Evolutionary conservation across 2,888 invertebrate genomes (phyloP).

Genomic region (Maniola hyperantus): DNA sequence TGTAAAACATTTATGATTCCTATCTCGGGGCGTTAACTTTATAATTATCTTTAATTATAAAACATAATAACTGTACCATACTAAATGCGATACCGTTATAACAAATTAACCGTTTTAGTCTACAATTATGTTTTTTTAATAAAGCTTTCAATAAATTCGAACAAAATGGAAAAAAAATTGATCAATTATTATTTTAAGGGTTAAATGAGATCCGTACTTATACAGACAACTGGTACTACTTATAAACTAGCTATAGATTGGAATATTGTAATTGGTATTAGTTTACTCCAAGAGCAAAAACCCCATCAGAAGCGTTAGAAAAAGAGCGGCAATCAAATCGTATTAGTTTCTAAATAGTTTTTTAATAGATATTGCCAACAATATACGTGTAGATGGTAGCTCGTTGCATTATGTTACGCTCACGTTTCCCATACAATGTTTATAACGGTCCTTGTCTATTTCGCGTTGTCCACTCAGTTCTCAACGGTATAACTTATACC

Average conservation of each 20-base stretch:
- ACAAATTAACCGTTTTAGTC: constrained; percentile 36
- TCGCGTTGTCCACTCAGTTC: constrained; percentile 55
- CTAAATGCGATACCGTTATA: constrained; percentile 48
- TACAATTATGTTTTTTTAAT: constrained; percentile 10
- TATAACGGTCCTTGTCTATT: constrained; percentile 62
- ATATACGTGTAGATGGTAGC: constrained; percentile 56
- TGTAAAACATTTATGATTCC: constrained; percentile 57
- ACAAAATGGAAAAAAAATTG: not conserved
- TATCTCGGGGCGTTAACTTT: constrained; percentile 59
- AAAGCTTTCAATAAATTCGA: constrained; percentile 10
- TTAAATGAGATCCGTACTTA: constrained; percentile 28
- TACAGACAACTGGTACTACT: constrained; percentile 1
- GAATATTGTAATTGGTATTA: constrained; percentile 29
- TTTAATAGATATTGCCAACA: constrained; percentile 49
- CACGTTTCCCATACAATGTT: constrained; percentile 68
- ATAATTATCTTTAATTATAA: constrained; percentile 59
- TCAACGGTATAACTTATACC: constrained; percentile 66
- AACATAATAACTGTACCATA: constrained; percentile 23
- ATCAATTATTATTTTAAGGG: constrained; percentile 20
- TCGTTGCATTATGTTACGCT: constrained; percentile 58
- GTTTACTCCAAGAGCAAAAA: constrained; percentile 39
- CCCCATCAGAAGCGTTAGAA: constrained; percentile 36
- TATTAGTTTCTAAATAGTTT: constrained; percentile 49
- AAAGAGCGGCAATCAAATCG: constrained; percentile 42
- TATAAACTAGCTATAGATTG: constrained; percentile 23